These are phyloP conservation scores for Pedicia rivosa DNA, from an alignment of 2,888 invertebrate species.

Conservation along the genomic window DNA sequence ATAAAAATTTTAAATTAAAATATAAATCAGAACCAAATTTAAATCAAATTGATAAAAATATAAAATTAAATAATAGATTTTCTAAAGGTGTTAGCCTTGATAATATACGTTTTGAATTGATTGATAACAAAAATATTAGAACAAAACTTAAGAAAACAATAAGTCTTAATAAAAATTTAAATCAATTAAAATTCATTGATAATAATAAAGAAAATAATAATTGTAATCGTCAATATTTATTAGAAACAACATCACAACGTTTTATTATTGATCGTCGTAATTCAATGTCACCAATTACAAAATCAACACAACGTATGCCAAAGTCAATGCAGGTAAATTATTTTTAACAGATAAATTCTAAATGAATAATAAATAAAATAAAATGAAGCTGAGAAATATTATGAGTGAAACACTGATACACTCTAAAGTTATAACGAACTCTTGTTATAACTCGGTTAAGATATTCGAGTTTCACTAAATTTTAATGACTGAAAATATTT, in stretches of 20 bases:
- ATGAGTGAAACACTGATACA: too few species aligned
- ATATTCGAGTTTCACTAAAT: too few species aligned
- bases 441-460: too few species aligned
- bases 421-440: too few species aligned
- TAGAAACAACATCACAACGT: conserved; percentile 24
- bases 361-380: too few species aligned
- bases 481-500: too few species aligned
- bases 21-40: conserved; percentile 29
- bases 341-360: not conserved
- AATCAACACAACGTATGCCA: conserved; percentile 71
- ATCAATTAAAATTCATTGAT: not conserved
- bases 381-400: too few species aligned
- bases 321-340: conserved; percentile 73
- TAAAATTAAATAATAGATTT: conserved; percentile 19
- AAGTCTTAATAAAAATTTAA: not conserved
- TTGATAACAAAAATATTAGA: conserved; percentile 8
- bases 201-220: conserved; percentile 15
- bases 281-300: conserved; percentile 79
- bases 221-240: conserved; percentile 23
- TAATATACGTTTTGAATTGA: conserved; percentile 24
- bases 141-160: not conserved
- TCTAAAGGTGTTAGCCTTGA: conserved; percentile 30
- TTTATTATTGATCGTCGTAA: conserved; percentile 44
- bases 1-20: conserved; percentile 18
- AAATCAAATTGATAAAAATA: conserved; percentile 11